These are phyloP conservation scores for Hydropotes inermis DNA, from an alignment of 2,113 vertebrate genomes.

Conservation along the genomic window DNA sequence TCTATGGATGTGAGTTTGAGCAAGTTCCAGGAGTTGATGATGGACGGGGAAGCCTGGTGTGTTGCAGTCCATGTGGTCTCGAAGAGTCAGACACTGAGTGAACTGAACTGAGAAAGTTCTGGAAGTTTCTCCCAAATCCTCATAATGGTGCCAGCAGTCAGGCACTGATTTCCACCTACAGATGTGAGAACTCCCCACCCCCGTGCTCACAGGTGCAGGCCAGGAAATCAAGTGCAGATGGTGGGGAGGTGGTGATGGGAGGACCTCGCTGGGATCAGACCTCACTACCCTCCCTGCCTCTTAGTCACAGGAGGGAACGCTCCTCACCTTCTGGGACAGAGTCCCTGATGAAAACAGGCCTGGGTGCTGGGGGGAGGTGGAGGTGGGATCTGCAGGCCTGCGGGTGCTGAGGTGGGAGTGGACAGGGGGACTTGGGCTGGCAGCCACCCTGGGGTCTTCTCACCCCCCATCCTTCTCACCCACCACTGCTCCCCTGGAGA, in stretches of 20 bases:
- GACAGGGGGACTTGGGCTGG: accelerated
- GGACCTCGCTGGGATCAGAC: background rate
- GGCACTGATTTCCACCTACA: accelerated
- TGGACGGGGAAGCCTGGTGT: background rate
- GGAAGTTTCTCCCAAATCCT: accelerated
- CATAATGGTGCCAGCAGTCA: background rate
- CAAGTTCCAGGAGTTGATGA: background rate
- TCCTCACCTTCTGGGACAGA: background rate
- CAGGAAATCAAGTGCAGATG: accelerated
- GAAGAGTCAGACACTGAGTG: background rate
- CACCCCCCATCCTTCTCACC: accelerated
- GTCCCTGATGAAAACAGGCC: background rate
- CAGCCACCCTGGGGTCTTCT: background rate
- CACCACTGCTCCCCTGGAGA: accelerated
- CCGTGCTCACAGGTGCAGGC: background rate
- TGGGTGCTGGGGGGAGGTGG: background rate
- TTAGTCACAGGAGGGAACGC: accelerated
- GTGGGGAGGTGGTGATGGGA: background rate
- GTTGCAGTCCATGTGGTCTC: background rate
- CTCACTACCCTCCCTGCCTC: background rate
- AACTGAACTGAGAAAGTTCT: background rate
- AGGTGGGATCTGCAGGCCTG: background rate
- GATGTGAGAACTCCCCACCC: accelerated
- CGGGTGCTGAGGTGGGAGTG: background rate
- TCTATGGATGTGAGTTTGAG: background rate